Evolutionary conservation across 2,113 vertebrate species (phyloP), one percentile per base, ranked within the genome.

Genomic region (Eptatretus burgeri): DNA sequence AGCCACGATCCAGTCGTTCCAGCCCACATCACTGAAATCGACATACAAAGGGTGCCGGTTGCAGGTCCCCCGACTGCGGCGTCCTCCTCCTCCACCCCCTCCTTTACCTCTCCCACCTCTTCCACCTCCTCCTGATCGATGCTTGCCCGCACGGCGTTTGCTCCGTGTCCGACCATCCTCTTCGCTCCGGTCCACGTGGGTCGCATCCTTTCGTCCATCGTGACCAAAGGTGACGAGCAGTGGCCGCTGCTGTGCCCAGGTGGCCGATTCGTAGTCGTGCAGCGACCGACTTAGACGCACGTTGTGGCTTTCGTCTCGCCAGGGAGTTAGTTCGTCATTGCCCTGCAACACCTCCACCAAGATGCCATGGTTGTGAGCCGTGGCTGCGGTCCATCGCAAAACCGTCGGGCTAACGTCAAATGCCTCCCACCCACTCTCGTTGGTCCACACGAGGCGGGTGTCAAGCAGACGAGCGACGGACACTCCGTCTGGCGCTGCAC

Each of bases 1-100:
- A 5, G 88, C 85, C 78, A 94, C 89, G 71, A 94, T 94, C 86
- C 89, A 96, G 78, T 94, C 89, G 64, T 96, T 94, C 88, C 89
- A 93, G 73, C 83, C 83, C 70, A 94, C 86, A 1, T 94, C 89
- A 27, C 88, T 96, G 74, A 96, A 96, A 77, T 96, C 88, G 76
- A 94, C 85, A 5, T 94, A 93, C 51, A 96, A 79, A 2, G 86
- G 78, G 65, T 98, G 87, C 67, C 87, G 80, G 64, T 83, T 77
- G 73, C 91, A 98, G 78, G 82, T 85, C 73, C 83, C 84, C 69
- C 79, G 89, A 72, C 82, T 83, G 73, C 93, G 93, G 64, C 85
- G 80, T 62, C 81, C 76, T 69, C 83, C 71, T 76, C 63, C 76
- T 60, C n/a, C n/a, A 80, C 67, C 86, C 87, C 74, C 83, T 94